Percentiles rank a stretch among this genome's conserved stretches.
phyloP scores from a whole-genome alignment of 2,797 vertebrate genomes.

The Poecile montanus region DNA sequence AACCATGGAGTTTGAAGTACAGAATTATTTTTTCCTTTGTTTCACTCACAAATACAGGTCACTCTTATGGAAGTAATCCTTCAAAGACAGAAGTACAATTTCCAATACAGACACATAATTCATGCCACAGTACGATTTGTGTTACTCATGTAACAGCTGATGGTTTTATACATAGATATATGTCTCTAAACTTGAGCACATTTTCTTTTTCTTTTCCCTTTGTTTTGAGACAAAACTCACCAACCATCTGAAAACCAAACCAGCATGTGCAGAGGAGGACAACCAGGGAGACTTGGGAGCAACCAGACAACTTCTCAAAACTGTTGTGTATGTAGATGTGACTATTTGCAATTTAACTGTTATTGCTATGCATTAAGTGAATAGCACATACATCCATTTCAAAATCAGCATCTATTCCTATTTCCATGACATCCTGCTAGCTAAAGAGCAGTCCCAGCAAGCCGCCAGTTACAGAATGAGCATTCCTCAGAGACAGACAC shows the following conservation, averaged over 20 bases:
- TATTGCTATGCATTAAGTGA: background rate
- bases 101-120: background rate
- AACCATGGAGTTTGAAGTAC: background rate
- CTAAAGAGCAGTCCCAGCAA: slow-evolving; percentile 27
- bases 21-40: background rate
- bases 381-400: background rate
- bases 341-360: slow-evolving; percentile 33
- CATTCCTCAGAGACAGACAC: slow-evolving; percentile 43
- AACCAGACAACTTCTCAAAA: background rate
- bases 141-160: background rate
- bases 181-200: background rate
- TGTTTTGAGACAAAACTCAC: background rate
- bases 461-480: slow-evolving; percentile 27
- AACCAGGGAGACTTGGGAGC: background rate
- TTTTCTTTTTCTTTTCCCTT: background rate
- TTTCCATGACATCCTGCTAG: background rate
- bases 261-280: background rate
- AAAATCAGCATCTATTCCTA: background rate
- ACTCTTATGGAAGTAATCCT: background rate
- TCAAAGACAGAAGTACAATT: background rate
- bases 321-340: background rate
- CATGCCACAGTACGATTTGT: background rate
- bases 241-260: background rate
- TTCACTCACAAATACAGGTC: background rate
- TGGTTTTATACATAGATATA: background rate